Conservation (phyloP, 2,113 vertebrate species). For the Pyxicephalus adspersus region DNA sequence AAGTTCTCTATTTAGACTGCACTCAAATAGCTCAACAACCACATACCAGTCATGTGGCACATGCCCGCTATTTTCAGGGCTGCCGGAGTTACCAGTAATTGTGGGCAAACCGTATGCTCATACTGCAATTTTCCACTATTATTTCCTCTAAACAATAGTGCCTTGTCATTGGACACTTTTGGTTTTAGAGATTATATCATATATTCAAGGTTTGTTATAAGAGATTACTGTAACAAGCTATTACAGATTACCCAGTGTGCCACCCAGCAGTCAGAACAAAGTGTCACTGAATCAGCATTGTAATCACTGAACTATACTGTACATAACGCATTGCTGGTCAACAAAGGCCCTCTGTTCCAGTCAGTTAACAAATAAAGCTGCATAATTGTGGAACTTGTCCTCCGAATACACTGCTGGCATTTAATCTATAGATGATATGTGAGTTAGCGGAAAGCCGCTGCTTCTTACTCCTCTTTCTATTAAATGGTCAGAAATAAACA, state of each 20-base stretch:
- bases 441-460: not conserved
- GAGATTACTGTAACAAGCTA: constrained; percentile 9
- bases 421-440: constrained; percentile 18
- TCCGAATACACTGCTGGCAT: not conserved
- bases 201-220: not conserved
- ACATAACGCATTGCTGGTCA: not conserved
- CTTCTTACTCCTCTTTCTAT: not conserved
- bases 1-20: not conserved
- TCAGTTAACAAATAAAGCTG: constrained; percentile 22
- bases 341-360: constrained; percentile 41
- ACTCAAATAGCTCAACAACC: constrained; percentile 1
- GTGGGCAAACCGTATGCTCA: not conserved
- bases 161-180: not conserved
- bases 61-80: constrained; percentile 14
- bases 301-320: constrained; percentile 30
- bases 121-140: not conserved
- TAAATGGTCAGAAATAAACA: no score
- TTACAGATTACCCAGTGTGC: constrained; percentile 34
- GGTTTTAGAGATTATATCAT: not conserved
- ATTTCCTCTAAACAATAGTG: not conserved
- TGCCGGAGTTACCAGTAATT: not conserved
- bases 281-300: constrained; percentile 40
- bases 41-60: constrained; percentile 10
- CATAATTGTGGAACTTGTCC: constrained; percentile 23
- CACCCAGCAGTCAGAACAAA: constrained; percentile 28